Base-by-base conservation (phyloP, 2,113 vertebrate genomes). In the Ptyas mucosa region DNA sequence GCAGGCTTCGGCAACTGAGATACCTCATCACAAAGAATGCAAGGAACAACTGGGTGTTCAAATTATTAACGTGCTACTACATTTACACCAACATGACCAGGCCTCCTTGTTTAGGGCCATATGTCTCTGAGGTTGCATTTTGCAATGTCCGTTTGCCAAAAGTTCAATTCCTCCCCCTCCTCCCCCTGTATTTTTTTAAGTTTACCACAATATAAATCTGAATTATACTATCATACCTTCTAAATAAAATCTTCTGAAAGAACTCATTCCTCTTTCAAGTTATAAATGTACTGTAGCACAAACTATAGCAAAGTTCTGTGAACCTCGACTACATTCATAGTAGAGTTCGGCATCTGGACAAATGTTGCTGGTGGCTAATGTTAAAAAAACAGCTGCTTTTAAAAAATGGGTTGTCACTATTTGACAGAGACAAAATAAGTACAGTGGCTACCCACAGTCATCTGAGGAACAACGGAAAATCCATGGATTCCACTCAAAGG, bases 1-100 rank as follows among this genome's bases (percentile, higher is more conserved):
- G 98, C 97, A 96, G 98, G 98, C 97, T 97, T 95, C 96, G 46
- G 97, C 97, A 98, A 97, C 97, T 97, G 97, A 97, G 97, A 95
- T 94, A 95, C 96, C 97, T 97, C 98, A 98, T 98, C 96, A 96
- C 94, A 90, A 95, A 90, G 95, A 97, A 93, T 94, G 97, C 93
- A 95, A 97, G 97, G 95, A 97, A 94, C 96, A 96, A 97, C 96
- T 95, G n/a, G 96, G 95, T 95, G 96, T 95, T 96, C 92, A 95
- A 96, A 94, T 95, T 96, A 94, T 96, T 97, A 97, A 96, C 97
- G 94, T 96, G 96, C 96, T 97, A 96, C 97, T 97, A 97, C 97
- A 97, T 97, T 97, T 97, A 96, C 94, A 95, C 94, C 97, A 97
- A 96, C 97, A 94, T 90, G 97, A 97, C 94, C 94, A 96, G 91